A percentile compares a stretch with the other conserved stretches of the same genome.
Conservation (phyloP, 2,888 invertebrate species). For the Fragum fragum region DNA sequence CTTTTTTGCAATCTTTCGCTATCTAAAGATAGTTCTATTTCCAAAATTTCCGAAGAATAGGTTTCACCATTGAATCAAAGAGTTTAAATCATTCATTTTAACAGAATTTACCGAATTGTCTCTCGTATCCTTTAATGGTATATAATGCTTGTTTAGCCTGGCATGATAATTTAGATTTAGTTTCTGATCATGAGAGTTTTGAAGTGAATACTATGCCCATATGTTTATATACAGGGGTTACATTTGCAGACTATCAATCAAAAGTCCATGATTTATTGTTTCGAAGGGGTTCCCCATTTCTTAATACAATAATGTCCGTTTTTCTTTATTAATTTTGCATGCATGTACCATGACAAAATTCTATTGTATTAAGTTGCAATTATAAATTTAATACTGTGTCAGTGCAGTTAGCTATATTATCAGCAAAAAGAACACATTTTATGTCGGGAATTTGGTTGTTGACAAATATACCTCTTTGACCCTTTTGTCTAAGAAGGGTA, state of each 20-base stretch:
- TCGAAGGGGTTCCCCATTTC: neutral
- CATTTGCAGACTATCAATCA: neutral
- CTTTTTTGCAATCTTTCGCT: neutral
- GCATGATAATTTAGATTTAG: neutral
- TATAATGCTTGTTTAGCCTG: neutral
- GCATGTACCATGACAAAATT: no score
- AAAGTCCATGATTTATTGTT: neutral
- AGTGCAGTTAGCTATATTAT: no score
- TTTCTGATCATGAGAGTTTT: conserved; percentile 5
- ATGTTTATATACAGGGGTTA: conserved; percentile 13
- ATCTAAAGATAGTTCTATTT: neutral
- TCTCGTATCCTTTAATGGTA: neutral
- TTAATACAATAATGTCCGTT: neutral
- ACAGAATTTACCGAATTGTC: conserved; percentile 1
- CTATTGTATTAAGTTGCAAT: no score
- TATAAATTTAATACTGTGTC: no score
- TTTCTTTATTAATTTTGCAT: no score
- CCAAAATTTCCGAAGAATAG: neutral
- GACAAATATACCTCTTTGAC: neutral
- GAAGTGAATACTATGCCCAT: conserved; percentile 21
- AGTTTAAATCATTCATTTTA: conserved; percentile 14
- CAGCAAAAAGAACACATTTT: neutral
- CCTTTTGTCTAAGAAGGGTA: neutral
- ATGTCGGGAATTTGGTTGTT: neutral
- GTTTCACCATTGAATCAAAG: conserved; percentile 30